Evolutionary conservation across 1,140 invertebrate species (phyloP).

Genomic region (Andrena cerasifolii): DNA sequence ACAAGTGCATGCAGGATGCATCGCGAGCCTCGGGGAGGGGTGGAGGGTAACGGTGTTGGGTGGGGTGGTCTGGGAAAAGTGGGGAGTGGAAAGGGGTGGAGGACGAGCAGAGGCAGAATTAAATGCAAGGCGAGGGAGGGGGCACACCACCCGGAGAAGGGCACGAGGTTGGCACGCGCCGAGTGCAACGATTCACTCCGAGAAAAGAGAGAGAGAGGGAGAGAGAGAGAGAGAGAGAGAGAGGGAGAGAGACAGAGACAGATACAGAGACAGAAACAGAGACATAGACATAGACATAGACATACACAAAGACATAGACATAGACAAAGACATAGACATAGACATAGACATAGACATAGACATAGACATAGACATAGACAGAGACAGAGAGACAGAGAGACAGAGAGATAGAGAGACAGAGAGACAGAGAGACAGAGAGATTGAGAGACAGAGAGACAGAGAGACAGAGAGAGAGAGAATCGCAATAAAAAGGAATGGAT

Average conservation of each 20-base stretch:
- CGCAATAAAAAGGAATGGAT: slow-evolving; percentile 61
- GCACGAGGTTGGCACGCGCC: slow-evolving; percentile 79
- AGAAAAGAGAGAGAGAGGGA: slow-evolving; percentile 45
- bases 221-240: slow-evolving; percentile 28
- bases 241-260: neutral
- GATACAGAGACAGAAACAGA: slow-evolving; percentile 51
- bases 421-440: too few species aligned
- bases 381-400: neutral
- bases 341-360: neutral
- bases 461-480: slow-evolving; percentile 57
- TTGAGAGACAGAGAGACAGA: slow-evolving; percentile 11
- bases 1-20: slow-evolving; percentile 70
- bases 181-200: slow-evolving; percentile 73
- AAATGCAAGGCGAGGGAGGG: slow-evolving; percentile 68
- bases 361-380: slow-evolving; percentile 23
- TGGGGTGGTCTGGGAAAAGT: slow-evolving; percentile 34
- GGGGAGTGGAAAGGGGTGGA: slow-evolving; percentile 56
- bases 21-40: slow-evolving; percentile 10
- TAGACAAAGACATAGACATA: slow-evolving; percentile 18
- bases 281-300: too few species aligned
- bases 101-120: slow-evolving; percentile 62
- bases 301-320: slow-evolving; percentile 23
- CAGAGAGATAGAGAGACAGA: too few species aligned
- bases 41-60: slow-evolving; percentile 30
- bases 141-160: slow-evolving; percentile 58